A percentile compares a stretch with the other conserved stretches of the same genome.
phyloP scores from a whole-genome alignment of 2,113 vertebrate species.

The Apus apus region DNA sequence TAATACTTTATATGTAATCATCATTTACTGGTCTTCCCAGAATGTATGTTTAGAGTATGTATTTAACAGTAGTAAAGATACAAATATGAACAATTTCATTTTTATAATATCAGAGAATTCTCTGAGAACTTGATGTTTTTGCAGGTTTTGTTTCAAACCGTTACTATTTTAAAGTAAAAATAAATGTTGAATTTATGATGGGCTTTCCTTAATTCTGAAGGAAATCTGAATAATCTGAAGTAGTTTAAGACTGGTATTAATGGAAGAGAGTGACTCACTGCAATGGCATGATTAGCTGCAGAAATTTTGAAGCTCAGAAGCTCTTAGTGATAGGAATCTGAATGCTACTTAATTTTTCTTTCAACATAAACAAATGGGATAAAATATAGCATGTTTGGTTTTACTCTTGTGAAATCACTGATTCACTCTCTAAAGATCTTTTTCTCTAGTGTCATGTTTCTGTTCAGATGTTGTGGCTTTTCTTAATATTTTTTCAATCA shows the following conservation, averaged over 20 bases:
- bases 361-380: neutral
- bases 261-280: neutral
- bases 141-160: neutral
- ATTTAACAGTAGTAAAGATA: neutral
- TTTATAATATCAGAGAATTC: neutral
- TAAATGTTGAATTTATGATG: neutral
- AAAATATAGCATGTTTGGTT: neutral
- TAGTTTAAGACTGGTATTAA: neutral
- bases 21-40: neutral
- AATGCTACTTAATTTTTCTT: neutral
- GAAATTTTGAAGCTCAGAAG: neutral
- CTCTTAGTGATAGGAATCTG: neutral
- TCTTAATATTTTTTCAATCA: neutral
- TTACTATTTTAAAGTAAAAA: neutral
- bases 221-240: neutral
- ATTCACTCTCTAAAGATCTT: neutral
- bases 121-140: neutral
- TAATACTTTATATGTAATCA: neutral
- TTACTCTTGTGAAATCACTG: neutral
- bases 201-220: neutral
- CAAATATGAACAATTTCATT: neutral
- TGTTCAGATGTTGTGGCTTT: neutral
- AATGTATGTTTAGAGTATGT: neutral
- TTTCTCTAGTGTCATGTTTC: neutral
- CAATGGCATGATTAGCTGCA: neutral